A percentile compares a stretch with the other conserved stretches of the same genome.
phyloP scores from a whole-genome alignment of 2,888 invertebrate species.

The Parnassius mnemosyne region DNA sequence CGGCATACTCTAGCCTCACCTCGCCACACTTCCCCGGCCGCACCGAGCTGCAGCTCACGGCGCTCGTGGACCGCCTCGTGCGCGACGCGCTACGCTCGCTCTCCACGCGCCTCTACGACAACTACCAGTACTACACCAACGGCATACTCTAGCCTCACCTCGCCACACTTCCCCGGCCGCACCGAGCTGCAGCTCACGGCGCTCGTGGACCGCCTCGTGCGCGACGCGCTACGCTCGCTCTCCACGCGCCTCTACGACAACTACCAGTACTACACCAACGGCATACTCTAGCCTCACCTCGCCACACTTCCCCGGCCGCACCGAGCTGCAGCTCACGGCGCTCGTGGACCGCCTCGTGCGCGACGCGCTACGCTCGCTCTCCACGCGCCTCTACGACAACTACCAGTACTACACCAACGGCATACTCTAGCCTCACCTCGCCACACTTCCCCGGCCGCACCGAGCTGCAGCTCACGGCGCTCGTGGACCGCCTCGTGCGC shows the following conservation, averaged over 20 bases:
- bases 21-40: not conserved
- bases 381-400: slow-evolving; percentile 98
- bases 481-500: slow-evolving; percentile 80
- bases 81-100: slow-evolving; percentile 97
- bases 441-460: not conserved
- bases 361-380: slow-evolving; percentile 94
- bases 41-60: slow-evolving; percentile 82
- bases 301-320: not conserved
- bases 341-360: slow-evolving; percentile 95
- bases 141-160: slow-evolving; percentile 86
- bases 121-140: slow-evolving; percentile 99
- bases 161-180: not conserved
- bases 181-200: slow-evolving; percentile 84
- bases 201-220: slow-evolving; percentile 95
- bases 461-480: slow-evolving; percentile 85
- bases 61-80: slow-evolving; percentile 95
- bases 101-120: slow-evolving; percentile 98
- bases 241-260: slow-evolving; percentile 99
- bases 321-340: slow-evolving; percentile 84
- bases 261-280: slow-evolving; percentile 93
- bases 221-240: slow-evolving; percentile 96
- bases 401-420: slow-evolving; percentile 95
- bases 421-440: slow-evolving; percentile 82
- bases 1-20: slow-evolving; percentile 87
- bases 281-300: slow-evolving; percentile 84